Conservation (phyloP, 2,113 vertebrate genomes). For the Synchiropus splendidus region DNA sequence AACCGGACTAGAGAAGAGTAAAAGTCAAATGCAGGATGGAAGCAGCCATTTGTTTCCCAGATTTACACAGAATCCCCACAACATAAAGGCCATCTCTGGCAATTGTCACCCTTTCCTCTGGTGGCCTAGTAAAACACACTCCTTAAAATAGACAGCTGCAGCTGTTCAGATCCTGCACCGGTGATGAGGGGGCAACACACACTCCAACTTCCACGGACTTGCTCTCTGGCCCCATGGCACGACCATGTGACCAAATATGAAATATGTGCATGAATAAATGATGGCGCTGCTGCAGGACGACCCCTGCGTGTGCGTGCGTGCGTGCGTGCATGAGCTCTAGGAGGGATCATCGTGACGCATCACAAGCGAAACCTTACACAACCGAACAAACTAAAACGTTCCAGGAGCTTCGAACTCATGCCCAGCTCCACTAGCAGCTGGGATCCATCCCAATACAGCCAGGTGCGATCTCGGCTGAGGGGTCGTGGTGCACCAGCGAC, state of each 20-base stretch:
- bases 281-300: too few species aligned
- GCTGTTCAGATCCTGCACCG: slow-evolving; percentile 56
- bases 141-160: slow-evolving; percentile 63
- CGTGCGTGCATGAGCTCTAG: background rate
- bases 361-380: slow-evolving; percentile 39
- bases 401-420: slow-evolving; percentile 45
- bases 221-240: background rate
- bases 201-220: slow-evolving; percentile 23
- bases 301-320: too few species aligned
- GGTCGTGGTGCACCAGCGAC: too few species aligned
- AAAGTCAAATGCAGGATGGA: too few species aligned
- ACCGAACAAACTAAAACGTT: slow-evolving; percentile 33
- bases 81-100: slow-evolving; percentile 6
- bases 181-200: slow-evolving; percentile 23
- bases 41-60: too few species aligned
- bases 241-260: too few species aligned
- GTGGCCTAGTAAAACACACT: slow-evolving; percentile 34
- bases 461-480: too few species aligned
- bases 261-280: slow-evolving; percentile 3
- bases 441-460: too few species aligned
- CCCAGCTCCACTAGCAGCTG: too few species aligned
- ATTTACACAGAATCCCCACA: too few species aligned
- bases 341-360: slow-evolving; percentile 39
- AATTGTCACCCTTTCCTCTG: slow-evolving; percentile 39
- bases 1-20: too few species aligned